Base-by-base conservation (phyloP, 2,888 invertebrate genomes). In the Balanococcus diminutus region DNA sequence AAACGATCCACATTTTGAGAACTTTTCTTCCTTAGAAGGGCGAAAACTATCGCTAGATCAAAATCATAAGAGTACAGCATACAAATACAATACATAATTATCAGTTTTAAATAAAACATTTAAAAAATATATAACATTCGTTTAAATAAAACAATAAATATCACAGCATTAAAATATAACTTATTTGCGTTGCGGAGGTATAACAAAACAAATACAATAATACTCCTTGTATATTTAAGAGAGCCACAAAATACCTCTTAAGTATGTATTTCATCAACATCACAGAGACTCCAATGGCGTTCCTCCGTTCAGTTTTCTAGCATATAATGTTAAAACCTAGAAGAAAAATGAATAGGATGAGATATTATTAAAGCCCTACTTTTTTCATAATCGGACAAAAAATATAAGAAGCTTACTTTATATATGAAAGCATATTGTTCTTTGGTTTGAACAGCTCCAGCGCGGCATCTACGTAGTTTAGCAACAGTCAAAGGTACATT, bases 361-460 rank as follows among this genome's bases (percentile, higher is more conserved):
- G 14, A 14, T 16, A 42, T 42, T 42, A 42, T n/a, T n/a, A n/a
- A n/a, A n/a, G n/a, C n/a, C n/a, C n/a, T n/a, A n/a, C n/a, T n/a
- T n/a, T n/a, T n/a, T n/a, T n/a, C n/a, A n/a, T n/a, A 82, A 39
- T n/a, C n/a, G 19, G 22, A 42, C 14, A n/a, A 46, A n/a, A 19
- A 31, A 82, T 51, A 31, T 25, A 8, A 61, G 9, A 61, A n/a
- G 22, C 16, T 11, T 89, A 96, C 97, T 94, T 96, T 95, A 90
- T 98, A 97, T 88, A 98, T 94, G 91, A 97, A 96, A 89, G 94
- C 93, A 90, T 98, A 98, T 91, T 98, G 98, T 89, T 97, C 96
- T 89, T 94, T 93, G 87, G 97, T 97, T 90, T 96, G 94, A 31
- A 98, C 96, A 87, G 96, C 93, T 88, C 96, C 96, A 79, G 96